Base-by-base conservation (phyloP, 1,140 invertebrate genomes). In the Telenomus remus region DNA sequence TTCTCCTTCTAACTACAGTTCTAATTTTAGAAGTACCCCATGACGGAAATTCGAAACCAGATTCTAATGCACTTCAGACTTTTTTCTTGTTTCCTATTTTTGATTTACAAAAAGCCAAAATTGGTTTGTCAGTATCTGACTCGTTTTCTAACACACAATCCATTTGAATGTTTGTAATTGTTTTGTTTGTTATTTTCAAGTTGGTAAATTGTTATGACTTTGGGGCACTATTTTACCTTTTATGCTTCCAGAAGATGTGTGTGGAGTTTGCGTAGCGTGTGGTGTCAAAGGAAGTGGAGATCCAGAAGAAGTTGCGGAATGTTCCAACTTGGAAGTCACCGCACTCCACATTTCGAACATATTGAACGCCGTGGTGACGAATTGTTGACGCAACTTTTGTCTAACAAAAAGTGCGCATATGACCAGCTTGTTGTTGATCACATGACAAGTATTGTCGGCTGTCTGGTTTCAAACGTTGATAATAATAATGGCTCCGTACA, bases 281-380 rank as follows among this genome's bases (percentile, higher is more conserved):
- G 86, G 85, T 39, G 86, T 85, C 55, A 87, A 75, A 53, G 86
- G 87, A 79, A 87, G 80, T 69, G 86, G 86, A 74, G 86, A 87
- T 78, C 84, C 86, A 56, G 86, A 87, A 79, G 86, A 87, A 80
- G 82, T 86, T 81, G 86, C 86, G 86, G 91, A 89, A 84, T 89
- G 88, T 89, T 94, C 93, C 91, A 94, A 85, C 89, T 94, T 94
- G 81, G 92, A 92, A 89, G 91, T 93, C 84, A 94, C 93, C 89
- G 92, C 93, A 90, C 92, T 94, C 93, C 93, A 94, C 93, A 94
- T 94, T 89, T 94, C 93, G 90, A 94, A 94, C 93, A 94, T 94
- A 88, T 93, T 94, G 89, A 91, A 89, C 84, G 89, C 90, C 89
- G 86, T 86, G 82, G 80, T 87, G 86, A 82, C 79, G 82, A 78